Percentiles rank a stretch among this genome's conserved stretches.
phyloP scores from a whole-genome alignment of 92 coral and sea anemone genomes.

The Metridium senile region DNA sequence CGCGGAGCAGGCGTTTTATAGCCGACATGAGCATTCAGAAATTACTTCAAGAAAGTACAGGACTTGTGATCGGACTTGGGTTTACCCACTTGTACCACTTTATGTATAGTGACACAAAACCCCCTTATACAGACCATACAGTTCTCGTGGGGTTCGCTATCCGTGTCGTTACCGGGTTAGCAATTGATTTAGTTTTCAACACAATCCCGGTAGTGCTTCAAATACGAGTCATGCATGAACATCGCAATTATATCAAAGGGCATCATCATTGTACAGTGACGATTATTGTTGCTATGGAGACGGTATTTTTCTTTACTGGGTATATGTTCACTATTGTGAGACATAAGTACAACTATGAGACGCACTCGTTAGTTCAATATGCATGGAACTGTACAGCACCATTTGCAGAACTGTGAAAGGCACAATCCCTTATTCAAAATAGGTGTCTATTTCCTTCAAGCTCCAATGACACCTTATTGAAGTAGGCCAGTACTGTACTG shows the following conservation, averaged over 20 bases:
- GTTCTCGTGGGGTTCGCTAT: neutral
- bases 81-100: conserved; percentile 52
- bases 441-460: too few species aligned
- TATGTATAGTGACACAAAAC: conserved; percentile 46
- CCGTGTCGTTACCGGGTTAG: conserved; percentile 58
- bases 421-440: too few species aligned
- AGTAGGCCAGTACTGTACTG: too few species aligned
- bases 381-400: neutral
- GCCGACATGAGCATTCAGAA: conserved; percentile 73
- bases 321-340: neutral
- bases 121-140: conserved; percentile 20
- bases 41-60: conserved; percentile 59
- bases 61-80: conserved; percentile 56
- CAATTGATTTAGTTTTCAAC: conserved; percentile 29
- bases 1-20: conserved; percentile 71
- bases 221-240: conserved; percentile 3
- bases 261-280: neutral
- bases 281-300: neutral
- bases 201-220: conserved; percentile 7
- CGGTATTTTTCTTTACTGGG: neutral
- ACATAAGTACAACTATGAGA: neutral
- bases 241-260: conserved; percentile 2
- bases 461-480: too few species aligned
- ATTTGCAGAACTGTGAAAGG: neutral
- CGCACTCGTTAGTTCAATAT: neutral